A percentile compares a stretch with the other conserved stretches of the same genome.
Evolutionary conservation across 1,140 invertebrate species (phyloP).

Genomic region (Bombus huntii): DNA sequence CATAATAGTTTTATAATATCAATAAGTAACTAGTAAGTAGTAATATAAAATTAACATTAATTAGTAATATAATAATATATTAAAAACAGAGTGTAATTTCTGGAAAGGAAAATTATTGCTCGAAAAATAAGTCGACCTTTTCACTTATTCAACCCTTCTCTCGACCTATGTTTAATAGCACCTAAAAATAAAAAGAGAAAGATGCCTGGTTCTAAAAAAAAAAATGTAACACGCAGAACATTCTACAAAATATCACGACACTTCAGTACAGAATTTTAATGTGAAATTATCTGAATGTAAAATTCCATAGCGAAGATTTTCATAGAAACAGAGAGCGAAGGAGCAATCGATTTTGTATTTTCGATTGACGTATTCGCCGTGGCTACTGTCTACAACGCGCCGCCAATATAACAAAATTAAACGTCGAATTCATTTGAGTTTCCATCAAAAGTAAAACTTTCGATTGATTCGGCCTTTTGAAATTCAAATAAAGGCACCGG

Average conservation of each 20-base stretch:
- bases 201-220: background rate
- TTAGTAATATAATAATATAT: background rate
- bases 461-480: background rate
- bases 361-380: background rate
- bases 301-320: no score
- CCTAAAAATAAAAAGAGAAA: slow-evolving; percentile 10
- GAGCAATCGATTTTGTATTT: background rate
- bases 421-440: background rate
- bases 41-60: no score
- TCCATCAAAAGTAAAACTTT: background rate
- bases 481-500: background rate
- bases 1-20: background rate
- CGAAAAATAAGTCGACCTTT: slow-evolving; percentile 9
- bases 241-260: background rate
- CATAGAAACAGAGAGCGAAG: no score
- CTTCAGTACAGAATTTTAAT: background rate
- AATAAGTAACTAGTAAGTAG: background rate
- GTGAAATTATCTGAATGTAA: background rate
- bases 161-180: background rate
- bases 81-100: background rate
- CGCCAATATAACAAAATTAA: slow-evolving; percentile 1
- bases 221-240: background rate
- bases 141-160: background rate
- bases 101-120: background rate
- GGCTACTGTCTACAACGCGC: no score